These are phyloP conservation scores for Himantopus leucocephalus DNA, from an alignment of 2,113 vertebrate species.

Conservation along the genomic window DNA sequence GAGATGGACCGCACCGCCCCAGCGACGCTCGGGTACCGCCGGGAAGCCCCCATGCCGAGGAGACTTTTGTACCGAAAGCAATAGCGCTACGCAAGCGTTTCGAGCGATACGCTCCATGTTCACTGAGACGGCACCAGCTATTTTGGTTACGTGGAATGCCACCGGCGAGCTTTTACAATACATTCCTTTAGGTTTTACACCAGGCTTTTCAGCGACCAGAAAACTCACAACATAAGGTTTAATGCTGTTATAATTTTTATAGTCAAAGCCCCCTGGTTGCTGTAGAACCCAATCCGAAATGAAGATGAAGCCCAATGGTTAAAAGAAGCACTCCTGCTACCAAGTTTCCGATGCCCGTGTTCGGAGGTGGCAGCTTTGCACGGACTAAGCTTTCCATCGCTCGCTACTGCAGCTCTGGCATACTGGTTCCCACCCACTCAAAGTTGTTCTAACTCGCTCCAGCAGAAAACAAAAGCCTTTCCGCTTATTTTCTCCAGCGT, in stretches of 20 bases:
- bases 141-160: accelerated
- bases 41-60: accelerated
- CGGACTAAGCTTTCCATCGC: accelerated
- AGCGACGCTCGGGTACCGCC: neutral
- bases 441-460: accelerated
- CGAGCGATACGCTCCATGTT: accelerated
- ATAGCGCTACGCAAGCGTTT: accelerated
- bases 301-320: neutral
- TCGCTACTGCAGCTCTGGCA: neutral
- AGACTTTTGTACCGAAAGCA: neutral
- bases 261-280: neutral
- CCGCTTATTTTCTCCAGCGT: neutral
- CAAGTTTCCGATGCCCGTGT: accelerated
- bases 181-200: neutral
- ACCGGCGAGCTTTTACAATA: accelerated
- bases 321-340: neutral
- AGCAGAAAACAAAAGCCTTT: neutral
- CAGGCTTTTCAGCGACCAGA: accelerated
- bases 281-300: neutral
- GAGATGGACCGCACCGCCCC: neutral
- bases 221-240: neutral
- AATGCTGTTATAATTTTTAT: neutral
- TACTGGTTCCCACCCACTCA: neutral
- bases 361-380: neutral
- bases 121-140: accelerated